These are phyloP conservation scores for Platynereis dumerilii DNA, from an alignment of 2,888 invertebrate species.

Conservation along the genomic window DNA sequence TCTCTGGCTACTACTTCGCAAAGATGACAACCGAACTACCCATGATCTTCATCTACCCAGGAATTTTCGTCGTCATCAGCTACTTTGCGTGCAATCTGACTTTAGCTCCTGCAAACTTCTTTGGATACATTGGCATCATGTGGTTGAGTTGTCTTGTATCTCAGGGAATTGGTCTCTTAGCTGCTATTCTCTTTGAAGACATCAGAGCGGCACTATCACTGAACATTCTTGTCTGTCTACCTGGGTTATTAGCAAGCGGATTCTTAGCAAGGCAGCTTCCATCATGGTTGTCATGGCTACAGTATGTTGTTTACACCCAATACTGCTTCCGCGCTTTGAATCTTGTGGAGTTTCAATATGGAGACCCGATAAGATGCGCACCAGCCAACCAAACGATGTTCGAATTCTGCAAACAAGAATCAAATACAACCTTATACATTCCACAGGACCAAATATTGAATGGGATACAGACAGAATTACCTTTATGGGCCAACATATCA, in stretches of 20 bases:
- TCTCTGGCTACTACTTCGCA: slow-evolving; percentile 81
- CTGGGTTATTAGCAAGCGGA: no score
- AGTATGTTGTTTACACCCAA: neutral
- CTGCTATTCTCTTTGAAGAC: neutral
- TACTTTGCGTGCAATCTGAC: slow-evolving; percentile 78
- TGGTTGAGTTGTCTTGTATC: slow-evolving; percentile 74
- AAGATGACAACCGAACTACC: slow-evolving; percentile 84
- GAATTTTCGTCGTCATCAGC: slow-evolving; percentile 77
- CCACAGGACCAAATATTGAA: neutral
- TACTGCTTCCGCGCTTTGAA: neutral
- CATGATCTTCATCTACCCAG: slow-evolving; percentile 76
- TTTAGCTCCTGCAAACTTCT: slow-evolving; percentile 71
- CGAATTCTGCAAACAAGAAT: neutral
- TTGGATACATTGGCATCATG: slow-evolving; percentile 73
- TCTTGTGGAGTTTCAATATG: no score
- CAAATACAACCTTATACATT: neutral
- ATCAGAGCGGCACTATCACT: no score
- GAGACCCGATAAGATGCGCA: neutral
- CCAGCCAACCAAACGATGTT: neutral
- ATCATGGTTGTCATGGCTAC: neutral
- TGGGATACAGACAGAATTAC: neutral
- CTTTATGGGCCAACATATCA: neutral
- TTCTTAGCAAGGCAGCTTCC: no score
- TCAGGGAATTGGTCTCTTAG: neutral
- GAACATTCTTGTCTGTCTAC: no score